Base-by-base conservation (phyloP, 1,140 invertebrate species). In the Drosophila oshimai region DNA sequence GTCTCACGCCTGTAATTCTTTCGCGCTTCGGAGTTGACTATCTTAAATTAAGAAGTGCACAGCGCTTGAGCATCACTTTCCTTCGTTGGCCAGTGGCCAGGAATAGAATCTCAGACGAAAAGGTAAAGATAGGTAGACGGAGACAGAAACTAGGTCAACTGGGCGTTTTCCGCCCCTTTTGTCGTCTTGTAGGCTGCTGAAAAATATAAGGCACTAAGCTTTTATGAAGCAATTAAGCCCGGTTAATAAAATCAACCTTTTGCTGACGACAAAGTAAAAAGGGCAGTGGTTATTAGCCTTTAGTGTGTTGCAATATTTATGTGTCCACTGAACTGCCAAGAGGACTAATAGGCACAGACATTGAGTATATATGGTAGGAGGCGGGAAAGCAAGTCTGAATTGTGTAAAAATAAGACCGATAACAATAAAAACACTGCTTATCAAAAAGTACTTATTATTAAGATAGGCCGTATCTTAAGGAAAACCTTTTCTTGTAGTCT, bases 211-310 rank as follows among this genome's bases (percentile, higher is more conserved):
- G 15, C 65, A 47, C 53, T 71, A 51, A 47, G 44, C 36, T 71
- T 70, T 71, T 58, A 71, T 58, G 53, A 44, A 49, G 67, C 67
- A 71, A 71, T 71, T 71, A 70, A 42, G 65, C 15, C 29, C 4
- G 36, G 51, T 70, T 71, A 71, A 71, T 71, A 41, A 60, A 71
- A 71, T 71, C 36, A 71, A 28, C 37, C 42, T 12, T 44, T 28
- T 46, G 37, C 65, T 45, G 60, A 57, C 26, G 20, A 36, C 28
- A 15, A 26, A 65, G n/a, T n/a, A 31, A 10, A 24, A 26, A 57
- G 9, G 12, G 31, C 61, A 37, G n/a, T n/a, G n/a, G n/a, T n/a
- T n/a, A 64, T 62, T 64, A 37, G 31, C 57, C 31, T 36, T 41
- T 18, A 61, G 57, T 61, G 36, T 51, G 28, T 12, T 60, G 33